These are phyloP conservation scores for Brachionus koreanus DNA, from an alignment of 1,140 invertebrate species.

Conservation along the genomic window DNA sequence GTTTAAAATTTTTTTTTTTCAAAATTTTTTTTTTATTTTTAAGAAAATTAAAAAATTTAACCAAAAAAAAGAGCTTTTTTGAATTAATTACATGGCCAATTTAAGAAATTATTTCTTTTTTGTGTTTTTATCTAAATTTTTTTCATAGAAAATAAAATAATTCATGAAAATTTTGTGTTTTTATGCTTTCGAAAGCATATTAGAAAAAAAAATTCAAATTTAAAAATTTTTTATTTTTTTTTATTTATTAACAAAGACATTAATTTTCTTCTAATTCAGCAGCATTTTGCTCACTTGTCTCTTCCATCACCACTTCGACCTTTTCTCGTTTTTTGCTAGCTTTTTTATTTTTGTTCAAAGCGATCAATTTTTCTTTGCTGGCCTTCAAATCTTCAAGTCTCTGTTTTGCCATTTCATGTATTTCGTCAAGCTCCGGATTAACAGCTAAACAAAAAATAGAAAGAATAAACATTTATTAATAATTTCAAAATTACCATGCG, in stretches of 20 bases:
- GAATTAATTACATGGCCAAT: too few relatives aligned
- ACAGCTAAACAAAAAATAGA: not conserved
- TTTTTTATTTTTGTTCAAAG: slow-evolving; percentile 13
- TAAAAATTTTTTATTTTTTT: not conserved
- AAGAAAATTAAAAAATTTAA: too few relatives aligned
- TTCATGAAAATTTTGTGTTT: too few relatives aligned
- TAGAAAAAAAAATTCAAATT: not conserved
- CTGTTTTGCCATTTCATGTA: slow-evolving; percentile 22
- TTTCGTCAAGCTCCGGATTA: slow-evolving; percentile 10
- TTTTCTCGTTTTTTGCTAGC: slow-evolving; percentile 36
- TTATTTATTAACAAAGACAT: not conserved
- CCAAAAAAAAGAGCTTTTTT: too few relatives aligned
- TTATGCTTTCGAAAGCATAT: slow-evolving; percentile 31
- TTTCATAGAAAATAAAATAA: too few relatives aligned
- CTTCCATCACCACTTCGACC: slow-evolving; percentile 43
- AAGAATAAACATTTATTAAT: not conserved
- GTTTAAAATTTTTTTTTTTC: too few relatives aligned
- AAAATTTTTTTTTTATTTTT: too few relatives aligned
- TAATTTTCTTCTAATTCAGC: slow-evolving; percentile 34
- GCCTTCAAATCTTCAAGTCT: slow-evolving; percentile 25
- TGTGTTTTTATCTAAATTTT: too few relatives aligned
- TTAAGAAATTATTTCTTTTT: too few relatives aligned
- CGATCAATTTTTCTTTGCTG: slow-evolving; percentile 30
- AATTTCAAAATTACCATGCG: slow-evolving; percentile 35
- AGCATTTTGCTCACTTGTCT: slow-evolving; percentile 38